A percentile compares a stretch with the other conserved stretches of the same genome.
These are phyloP conservation scores for Dilophus febrilis DNA, from an alignment of 2,888 invertebrate species.

Conservation along the genomic window DNA sequence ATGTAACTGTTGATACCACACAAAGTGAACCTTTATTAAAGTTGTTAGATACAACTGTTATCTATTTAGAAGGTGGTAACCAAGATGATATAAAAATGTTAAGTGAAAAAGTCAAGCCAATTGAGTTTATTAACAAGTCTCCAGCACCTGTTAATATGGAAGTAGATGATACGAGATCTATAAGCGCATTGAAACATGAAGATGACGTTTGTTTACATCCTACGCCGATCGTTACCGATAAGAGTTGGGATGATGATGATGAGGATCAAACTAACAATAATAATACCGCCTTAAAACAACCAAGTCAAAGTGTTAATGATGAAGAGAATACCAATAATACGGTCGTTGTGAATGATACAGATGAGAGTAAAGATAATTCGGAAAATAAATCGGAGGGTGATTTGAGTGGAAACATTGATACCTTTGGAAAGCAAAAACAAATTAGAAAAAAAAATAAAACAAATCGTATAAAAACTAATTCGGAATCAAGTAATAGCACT, in stretches of 20 bases:
- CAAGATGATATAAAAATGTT: conserved; percentile 75
- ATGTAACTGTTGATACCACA: conserved; percentile 68
- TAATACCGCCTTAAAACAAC: no score
- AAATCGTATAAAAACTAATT: conserved; percentile 6
- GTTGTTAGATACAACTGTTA: conserved; percentile 88
- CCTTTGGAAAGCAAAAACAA: no score
- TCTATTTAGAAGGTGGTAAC: conserved; percentile 84
- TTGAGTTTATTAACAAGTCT: conserved; percentile 10
- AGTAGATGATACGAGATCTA: no score
- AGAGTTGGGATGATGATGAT: conserved; percentile 5
- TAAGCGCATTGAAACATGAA: no score
- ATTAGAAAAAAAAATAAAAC: conserved; percentile 1
- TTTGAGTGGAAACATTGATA: no score
- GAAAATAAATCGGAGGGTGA: no score
- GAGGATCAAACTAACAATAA: conserved; percentile 13
- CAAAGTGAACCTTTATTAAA: conserved; percentile 68
- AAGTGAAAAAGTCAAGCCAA: conserved; percentile 39
- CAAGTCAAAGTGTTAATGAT: no score
- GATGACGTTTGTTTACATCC: conserved; percentile 11
- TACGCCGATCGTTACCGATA: conserved; percentile 6
- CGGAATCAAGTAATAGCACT: conserved; percentile 5
- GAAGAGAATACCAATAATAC: conserved; percentile 14
- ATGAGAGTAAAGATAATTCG: background rate
- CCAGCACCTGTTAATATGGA: no score
- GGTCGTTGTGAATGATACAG: no score